Evolutionary conservation across 2,888 invertebrate genomes (phyloP), one percentile per base, ranked within the genome.

Genomic region (Caenorhabditis doughertyi): DNA sequence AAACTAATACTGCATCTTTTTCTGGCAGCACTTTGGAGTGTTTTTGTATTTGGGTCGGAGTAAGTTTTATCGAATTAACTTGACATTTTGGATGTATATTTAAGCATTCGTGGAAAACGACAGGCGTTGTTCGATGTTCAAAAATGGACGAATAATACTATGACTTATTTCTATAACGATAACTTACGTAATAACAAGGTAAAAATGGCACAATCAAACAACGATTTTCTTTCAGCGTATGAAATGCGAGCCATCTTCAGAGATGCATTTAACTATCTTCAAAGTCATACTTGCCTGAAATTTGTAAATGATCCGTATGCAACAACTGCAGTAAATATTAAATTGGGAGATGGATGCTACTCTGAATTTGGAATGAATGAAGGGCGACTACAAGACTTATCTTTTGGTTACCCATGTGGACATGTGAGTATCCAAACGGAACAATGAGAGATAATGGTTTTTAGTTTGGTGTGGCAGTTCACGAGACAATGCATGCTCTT

Each of bases 401-500:
- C n/a, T 2, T 47, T 74, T 8, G 73, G 4, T 18, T 64, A 65
- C 18, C 7, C 0, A 0, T 72, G 72, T 62, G 72, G 60, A 5
- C 25, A 35, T n/a, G 72, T 72, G 23, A 39, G 60, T 72, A 27
- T 44, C 2, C 18, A 2, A 47, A 27, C 35, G 2, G 11, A 9
- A 35, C 39, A n/a, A 25, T 5, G 27, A 32, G 18, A n/a, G n/a
- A n/a, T n/a, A n/a, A n/a, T 18, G 8, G 0, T 4, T 62, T 68
- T 5, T 53, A 77, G 77, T 70, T 70, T 1, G 77, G 77, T 13
- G 51, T 39, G 2, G 77, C 70, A 9, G 32, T 70, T n/a, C 77
- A 79, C 27, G 77, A 79, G 51, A n/a, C 32, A 8, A 79, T 70
- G 70, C 77, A 79, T 21, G 42, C 77, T 1, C 70, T 79, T 2